Conservation (phyloP, 2,113 vertebrate genomes). For the Antigone vipio region DNA sequence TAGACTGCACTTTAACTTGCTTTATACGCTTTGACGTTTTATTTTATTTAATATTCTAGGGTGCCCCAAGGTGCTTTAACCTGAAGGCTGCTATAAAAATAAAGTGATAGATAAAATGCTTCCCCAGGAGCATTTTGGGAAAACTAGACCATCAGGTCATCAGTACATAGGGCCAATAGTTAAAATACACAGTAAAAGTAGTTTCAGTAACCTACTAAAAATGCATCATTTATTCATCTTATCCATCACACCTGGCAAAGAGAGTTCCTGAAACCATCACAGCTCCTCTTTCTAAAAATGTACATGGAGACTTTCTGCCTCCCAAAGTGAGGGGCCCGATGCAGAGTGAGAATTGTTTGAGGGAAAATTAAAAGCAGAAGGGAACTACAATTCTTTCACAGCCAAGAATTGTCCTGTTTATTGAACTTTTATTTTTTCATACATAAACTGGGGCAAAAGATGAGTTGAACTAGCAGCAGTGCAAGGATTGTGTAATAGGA, state of each 20-base stretch:
- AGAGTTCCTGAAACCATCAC: neutral
- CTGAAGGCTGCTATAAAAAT: constrained; percentile 10
- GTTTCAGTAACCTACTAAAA: neutral
- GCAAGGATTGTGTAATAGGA: neutral
- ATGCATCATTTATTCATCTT: neutral
- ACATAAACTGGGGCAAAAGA: neutral
- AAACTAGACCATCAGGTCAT: neutral
- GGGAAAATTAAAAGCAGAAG: neutral
- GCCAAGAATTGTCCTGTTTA: neutral
- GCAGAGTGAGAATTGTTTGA: neutral
- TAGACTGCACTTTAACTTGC: neutral
- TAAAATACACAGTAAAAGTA: neutral
- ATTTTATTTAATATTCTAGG: constrained; percentile 17
- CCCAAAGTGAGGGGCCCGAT: neutral
- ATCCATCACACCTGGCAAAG: neutral
- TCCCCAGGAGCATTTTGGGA: neutral
- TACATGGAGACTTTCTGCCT: neutral
- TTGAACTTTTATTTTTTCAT: neutral
- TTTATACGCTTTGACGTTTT: constrained; percentile 6
- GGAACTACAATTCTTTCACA: neutral
- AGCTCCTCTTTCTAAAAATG: neutral
- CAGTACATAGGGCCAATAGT: neutral
- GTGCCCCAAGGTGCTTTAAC: neutral
- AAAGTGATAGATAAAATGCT: neutral
- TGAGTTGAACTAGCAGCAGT: neutral